phyloP scores from a whole-genome alignment of 2,888 invertebrate genomes.

The Noctuana brunneofusca region DNA sequence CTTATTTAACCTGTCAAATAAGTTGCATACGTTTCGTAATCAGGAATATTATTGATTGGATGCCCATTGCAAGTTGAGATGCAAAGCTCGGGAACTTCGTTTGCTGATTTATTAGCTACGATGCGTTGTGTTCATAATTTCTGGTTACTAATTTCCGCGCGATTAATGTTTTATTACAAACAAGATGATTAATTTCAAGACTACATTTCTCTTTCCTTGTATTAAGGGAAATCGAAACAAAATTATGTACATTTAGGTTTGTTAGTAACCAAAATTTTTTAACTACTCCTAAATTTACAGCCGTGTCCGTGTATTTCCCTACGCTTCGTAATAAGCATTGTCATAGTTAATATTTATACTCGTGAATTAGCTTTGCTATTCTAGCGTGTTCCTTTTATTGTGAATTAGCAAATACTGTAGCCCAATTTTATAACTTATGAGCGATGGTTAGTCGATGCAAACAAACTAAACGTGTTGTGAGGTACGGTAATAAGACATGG shows the following conservation, averaged over 20 bases:
- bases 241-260: not conserved
- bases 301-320: conserved; percentile 31
- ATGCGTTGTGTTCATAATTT: conserved; percentile 38
- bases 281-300: conserved; percentile 16
- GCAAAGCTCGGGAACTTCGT: conserved; percentile 61
- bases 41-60: conserved; percentile 36
- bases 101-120: conserved; percentile 3
- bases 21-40: conserved; percentile 12
- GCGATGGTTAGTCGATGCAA: conserved; percentile 80
- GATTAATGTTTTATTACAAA: conserved; percentile 8
- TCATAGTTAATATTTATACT: conserved; percentile 37
- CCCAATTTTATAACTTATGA: conserved; percentile 66
- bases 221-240: not conserved
- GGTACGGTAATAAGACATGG: conserved; percentile 72
- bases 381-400: conserved; percentile 72
- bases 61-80: conserved; percentile 61
- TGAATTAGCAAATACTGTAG: conserved; percentile 78
- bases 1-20: conserved; percentile 19
- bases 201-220: not conserved
- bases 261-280: conserved; percentile 41
- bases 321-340: conserved; percentile 19
- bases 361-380: conserved; percentile 74
- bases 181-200: not conserved
- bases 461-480: conserved; percentile 76
- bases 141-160: conserved; percentile 52